Percentiles rank a stretch among this genome's conserved stretches.
These are phyloP conservation scores for Cabera pusaria DNA, from an alignment of 2,888 invertebrate species.

Conservation along the genomic window DNA sequence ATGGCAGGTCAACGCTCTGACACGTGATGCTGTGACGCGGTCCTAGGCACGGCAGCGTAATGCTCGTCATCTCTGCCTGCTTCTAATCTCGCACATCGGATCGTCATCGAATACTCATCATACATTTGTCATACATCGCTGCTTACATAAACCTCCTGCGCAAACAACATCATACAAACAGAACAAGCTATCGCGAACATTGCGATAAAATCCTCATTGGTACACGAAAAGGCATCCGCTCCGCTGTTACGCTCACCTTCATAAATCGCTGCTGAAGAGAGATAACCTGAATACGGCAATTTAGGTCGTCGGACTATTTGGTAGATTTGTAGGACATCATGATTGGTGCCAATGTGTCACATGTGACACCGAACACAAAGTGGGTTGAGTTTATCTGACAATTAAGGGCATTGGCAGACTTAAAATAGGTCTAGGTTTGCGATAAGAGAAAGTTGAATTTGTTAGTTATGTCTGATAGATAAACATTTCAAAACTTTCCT, in stretches of 20 bases:
- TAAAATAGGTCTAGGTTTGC: conserved; percentile 41
- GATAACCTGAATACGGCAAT: conserved; percentile 65
- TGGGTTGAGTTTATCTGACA: conserved; percentile 39
- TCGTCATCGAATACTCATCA: conserved; percentile 35
- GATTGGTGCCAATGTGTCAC: conserved; percentile 53
- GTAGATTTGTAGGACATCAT: conserved; percentile 44
- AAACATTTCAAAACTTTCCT: conserved; percentile 1
- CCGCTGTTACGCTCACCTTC: too few relatives aligned
- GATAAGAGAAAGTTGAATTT: conserved; percentile 21
- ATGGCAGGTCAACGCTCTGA: conserved; percentile 69
- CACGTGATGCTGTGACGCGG: conserved; percentile 74
- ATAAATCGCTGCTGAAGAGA: conserved; percentile 45
- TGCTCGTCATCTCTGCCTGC: conserved; percentile 50
- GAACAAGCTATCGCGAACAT: conserved; percentile 36
- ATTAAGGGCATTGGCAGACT: conserved; percentile 39
- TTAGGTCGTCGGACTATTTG: conserved; percentile 62
- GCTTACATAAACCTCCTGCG: conserved; percentile 29
- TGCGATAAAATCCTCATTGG: conserved; percentile 2
- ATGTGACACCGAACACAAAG: conserved; percentile 31
- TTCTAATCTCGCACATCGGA: conserved; percentile 58
- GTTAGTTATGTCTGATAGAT: conserved; percentile 3
- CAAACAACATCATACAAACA: conserved; percentile 19
- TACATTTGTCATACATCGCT: conserved; percentile 44
- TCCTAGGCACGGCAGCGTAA: conserved; percentile 41
- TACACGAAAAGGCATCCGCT: conserved; percentile 6